Evolutionary conservation across 1,140 invertebrate species (phyloP), one percentile per base, ranked within the genome.

Genomic region (Drosophila lacteicornis): DNA sequence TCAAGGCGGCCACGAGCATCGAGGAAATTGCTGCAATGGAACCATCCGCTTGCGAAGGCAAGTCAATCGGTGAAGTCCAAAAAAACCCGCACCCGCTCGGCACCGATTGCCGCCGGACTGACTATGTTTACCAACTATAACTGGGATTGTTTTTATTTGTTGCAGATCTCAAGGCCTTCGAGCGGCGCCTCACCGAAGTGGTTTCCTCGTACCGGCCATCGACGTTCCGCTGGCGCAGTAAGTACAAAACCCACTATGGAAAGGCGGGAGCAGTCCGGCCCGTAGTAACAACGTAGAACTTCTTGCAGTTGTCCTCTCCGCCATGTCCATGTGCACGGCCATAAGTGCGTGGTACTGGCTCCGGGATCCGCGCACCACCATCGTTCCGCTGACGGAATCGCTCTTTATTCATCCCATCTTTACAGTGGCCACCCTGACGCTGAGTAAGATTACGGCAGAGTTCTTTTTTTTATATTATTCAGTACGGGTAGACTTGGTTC

Each of bases 391-490:
- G 63, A 95, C 96, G 12, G 97, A 99, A 92, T 99, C 98, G 9
- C 94, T 99, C 25, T 95, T 95, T 90, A 99, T 99, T 93, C 98
- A 99, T 95, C 96, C 97, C n/a, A 98, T 99, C 91, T 99, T 99
- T 93, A 96, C 98, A n/a, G 93, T 98, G 80, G 97, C 97, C 74
- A 97, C 97, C 85, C 94, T 98, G 74, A 94, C 97, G 61, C 94
- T 99, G 93, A 95, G 97, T 96, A 93, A 93, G 88, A 74, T 11
- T 36, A 22, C 2, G 25, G 3, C 11, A 15, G 38, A 13, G 7
- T 36, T 13, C 22, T 12, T 12, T n/a, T n/a, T 8, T 8, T 7
- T n/a, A 6, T 25, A 17, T 19, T 51, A 19, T 27, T 45, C 7
- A 12, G n/a, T 33, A 6, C 2, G 12, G 17, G 7, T 9, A 22